phyloP scores from a whole-genome alignment of 92 coral and sea anemone species.

The Bergia puertoricense region DNA sequence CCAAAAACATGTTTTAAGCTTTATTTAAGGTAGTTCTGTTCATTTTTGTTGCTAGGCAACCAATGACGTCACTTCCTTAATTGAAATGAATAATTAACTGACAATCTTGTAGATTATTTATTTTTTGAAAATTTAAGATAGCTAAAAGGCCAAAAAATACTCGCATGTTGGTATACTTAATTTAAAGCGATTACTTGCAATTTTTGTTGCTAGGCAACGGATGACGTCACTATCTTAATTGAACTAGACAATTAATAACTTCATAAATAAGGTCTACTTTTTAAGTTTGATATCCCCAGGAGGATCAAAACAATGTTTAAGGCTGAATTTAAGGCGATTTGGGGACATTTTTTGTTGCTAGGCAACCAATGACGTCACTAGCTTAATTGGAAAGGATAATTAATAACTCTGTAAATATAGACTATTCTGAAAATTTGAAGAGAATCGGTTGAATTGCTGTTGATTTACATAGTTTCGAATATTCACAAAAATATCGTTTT shows the following conservation, averaged over 20 bases:
- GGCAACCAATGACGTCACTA: constrained; percentile 13
- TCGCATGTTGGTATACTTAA: too few relatives aligned
- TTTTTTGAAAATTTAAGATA: too few relatives aligned
- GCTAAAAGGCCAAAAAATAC: too few relatives aligned
- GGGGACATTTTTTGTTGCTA: background rate
- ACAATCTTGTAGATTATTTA: too few relatives aligned
- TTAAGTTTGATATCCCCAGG: background rate
- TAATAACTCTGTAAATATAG: background rate
- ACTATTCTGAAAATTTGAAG: constrained; percentile 22
- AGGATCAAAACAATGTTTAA: constrained; percentile 14
- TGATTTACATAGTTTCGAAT: constrained; percentile 7
- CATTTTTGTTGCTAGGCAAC: too few relatives aligned
- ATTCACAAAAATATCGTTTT: background rate
- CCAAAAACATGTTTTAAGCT: too few relatives aligned
- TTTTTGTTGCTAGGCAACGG: background rate
- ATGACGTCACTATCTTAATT: background rate
- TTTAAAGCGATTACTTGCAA: too few relatives aligned
- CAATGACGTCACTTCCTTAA: too few relatives aligned
- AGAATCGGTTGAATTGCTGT: constrained; percentile 17
- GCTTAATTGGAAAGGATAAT: background rate
- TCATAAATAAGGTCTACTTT: background rate
- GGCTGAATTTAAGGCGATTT: background rate
- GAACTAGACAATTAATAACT: background rate
- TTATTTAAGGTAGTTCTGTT: too few relatives aligned
- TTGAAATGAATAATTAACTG: too few relatives aligned